These are phyloP conservation scores for Gallinago jamesoni DNA, from an alignment of 2,113 vertebrate genomes.

Conservation along the genomic window DNA sequence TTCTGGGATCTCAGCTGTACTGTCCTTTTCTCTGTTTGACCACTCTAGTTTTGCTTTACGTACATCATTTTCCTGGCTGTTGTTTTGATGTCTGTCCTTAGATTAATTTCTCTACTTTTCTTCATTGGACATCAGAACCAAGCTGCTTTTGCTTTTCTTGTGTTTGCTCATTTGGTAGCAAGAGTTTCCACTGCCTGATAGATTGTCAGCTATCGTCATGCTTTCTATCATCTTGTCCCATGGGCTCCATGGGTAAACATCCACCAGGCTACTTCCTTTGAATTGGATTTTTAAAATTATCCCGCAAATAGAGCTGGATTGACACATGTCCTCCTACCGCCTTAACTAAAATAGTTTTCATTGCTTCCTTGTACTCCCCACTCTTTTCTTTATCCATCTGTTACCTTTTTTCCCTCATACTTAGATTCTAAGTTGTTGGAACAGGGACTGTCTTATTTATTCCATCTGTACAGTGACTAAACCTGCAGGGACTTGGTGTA, in stretches of 20 bases:
- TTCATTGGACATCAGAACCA: not conserved
- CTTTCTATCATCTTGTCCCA: not conserved
- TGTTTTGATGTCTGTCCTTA: not conserved
- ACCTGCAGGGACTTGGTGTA: not conserved
- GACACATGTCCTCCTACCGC: constrained; percentile 59
- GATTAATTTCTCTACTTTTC: not conserved
- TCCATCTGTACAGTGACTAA: not conserved
- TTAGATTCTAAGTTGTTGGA: not conserved
- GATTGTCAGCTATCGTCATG: not conserved
- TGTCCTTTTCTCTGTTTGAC: not conserved
- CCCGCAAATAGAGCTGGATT: constrained; percentile 8
- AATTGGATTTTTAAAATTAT: not conserved
- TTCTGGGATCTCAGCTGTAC: not conserved
- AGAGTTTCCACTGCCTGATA: not conserved
- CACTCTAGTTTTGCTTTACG: not conserved
- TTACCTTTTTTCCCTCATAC: not conserved
- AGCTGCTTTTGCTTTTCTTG: not conserved
- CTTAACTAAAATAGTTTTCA: constrained; percentile 39
- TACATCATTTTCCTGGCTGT: not conserved
- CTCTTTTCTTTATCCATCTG: constrained; percentile 62
- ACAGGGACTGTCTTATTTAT: not conserved
- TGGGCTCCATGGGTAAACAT: constrained; percentile 9
- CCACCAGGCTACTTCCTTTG: constrained; percentile 1
- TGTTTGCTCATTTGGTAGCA: constrained; percentile 22
- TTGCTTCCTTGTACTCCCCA: constrained; percentile 25